A percentile compares a stretch with the other conserved stretches of the same genome.
Evolutionary conservation across 2,113 vertebrate genomes (phyloP).

Genomic region (Xenopus borealis): DNA sequence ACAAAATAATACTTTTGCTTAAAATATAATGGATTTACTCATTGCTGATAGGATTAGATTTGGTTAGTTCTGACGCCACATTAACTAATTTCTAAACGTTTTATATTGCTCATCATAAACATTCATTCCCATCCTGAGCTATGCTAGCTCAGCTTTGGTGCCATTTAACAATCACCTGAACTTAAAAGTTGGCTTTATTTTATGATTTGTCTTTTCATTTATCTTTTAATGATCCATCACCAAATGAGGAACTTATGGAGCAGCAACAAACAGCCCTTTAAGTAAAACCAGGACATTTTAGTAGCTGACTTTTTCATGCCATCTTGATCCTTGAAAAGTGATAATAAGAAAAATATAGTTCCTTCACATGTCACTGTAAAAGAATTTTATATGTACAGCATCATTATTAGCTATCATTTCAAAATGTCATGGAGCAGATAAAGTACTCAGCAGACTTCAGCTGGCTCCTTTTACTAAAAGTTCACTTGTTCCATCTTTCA

Average conservation of each 20-base stretch:
- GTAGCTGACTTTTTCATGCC: conserved; percentile 17
- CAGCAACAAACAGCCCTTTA: neutral
- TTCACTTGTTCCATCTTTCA: conserved; percentile 12
- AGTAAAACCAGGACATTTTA: neutral
- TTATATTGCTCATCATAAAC: too few species aligned
- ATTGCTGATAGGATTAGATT: too few species aligned
- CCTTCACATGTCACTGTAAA: conserved; percentile 18
- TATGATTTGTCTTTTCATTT: neutral
- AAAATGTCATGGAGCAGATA: conserved; percentile 40
- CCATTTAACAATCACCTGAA: conserved; percentile 18
- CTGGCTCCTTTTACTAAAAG: conserved; percentile 6
- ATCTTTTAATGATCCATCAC: conserved; percentile 25
- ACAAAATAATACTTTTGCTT: too few species aligned
- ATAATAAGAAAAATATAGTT: conserved; percentile 34
- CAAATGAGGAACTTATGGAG: neutral
- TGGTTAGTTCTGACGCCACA: too few species aligned
- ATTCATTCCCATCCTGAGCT: neutral
- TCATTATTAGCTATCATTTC: conserved; percentile 35
- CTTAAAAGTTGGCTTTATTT: neutral
- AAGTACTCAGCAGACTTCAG: conserved; percentile 20
- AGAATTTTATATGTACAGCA: conserved; percentile 21
- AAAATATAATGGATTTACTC: too few species aligned
- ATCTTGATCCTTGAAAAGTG: conserved; percentile 19
- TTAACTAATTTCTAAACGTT: too few species aligned
- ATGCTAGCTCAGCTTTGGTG: neutral